Evolutionary conservation across 2,888 invertebrate species (phyloP).

Genomic region (Amblyjoppa proteus): DNA sequence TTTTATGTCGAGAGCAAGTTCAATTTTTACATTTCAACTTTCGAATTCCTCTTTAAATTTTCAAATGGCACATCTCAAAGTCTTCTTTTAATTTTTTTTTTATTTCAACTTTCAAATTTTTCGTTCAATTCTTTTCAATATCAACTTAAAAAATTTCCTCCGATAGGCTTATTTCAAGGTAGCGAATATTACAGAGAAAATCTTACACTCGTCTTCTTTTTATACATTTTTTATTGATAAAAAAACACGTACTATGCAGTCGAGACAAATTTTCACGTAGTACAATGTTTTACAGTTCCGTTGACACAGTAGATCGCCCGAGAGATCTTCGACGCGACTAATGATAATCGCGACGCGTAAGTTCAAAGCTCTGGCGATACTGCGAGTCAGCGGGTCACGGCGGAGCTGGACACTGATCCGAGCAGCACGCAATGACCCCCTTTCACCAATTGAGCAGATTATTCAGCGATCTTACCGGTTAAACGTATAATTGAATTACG

Average conservation of each 20-base stretch:
- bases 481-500: not conserved
- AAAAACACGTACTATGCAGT: not conserved
- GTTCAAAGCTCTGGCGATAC: conserved; percentile 39
- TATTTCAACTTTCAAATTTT: no score
- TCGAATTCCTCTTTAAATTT: no score
- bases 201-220: no score
- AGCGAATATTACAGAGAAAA: no score
- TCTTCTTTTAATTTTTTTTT: no score
- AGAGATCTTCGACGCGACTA: not conserved
- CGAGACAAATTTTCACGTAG: not conserved
- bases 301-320: not conserved
- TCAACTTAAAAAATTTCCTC: no score
- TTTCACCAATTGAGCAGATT: conserved; percentile 44
- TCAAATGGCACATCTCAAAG: no score
- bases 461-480: not conserved
- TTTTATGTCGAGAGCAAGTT: no score
- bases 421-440: conserved; percentile 20
- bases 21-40: no score
- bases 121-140: no score
- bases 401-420: conserved; percentile 1
- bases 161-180: no score
- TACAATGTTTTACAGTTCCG: not conserved
- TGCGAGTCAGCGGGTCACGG: conserved; percentile 15
- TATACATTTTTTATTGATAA: not conserved
- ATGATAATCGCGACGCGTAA: conserved; percentile 15